phyloP scores from a whole-genome alignment of 2,888 invertebrate genomes.

The Lysandra bellargus region DNA sequence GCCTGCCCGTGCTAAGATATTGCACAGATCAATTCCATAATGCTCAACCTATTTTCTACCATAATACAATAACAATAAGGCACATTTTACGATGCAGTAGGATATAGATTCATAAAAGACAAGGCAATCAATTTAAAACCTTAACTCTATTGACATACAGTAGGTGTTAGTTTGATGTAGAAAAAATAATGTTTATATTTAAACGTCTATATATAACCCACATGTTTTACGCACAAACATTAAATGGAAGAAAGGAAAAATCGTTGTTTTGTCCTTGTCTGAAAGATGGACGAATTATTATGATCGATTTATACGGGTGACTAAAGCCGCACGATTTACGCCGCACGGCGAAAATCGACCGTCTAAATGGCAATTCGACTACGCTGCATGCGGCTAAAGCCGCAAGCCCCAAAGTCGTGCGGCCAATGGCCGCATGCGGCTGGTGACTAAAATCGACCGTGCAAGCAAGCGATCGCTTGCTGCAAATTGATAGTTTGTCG shows the following conservation, averaged over 20 bases:
- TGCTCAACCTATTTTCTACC: not conserved
- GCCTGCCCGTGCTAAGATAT: not conserved
- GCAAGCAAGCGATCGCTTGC: too few relatives aligned
- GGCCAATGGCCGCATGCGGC: too few relatives aligned
- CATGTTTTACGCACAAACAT: not conserved
- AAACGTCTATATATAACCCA: not conserved
- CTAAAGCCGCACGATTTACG: constrained; percentile 1
- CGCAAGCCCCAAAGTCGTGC: too few relatives aligned
- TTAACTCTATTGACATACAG: not conserved
- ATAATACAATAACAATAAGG: not conserved
- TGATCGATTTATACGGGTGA: not conserved
- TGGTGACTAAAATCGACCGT: too few relatives aligned
- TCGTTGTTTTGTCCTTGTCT: not conserved
- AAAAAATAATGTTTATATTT: not conserved
- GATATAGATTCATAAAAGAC: not conserved
- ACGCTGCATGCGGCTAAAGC: too few relatives aligned
- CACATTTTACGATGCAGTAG: not conserved
- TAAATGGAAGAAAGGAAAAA: not conserved
- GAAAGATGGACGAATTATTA: too few relatives aligned
- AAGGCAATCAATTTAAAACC: not conserved
- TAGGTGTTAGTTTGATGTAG: not conserved
- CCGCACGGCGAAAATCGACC: not conserved
- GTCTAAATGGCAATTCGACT: too few relatives aligned
- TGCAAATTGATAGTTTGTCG: too few relatives aligned
- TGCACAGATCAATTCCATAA: not conserved